Base-by-base conservation (phyloP, 2,888 invertebrate genomes). In the Eumacrocentrus americanus region DNA sequence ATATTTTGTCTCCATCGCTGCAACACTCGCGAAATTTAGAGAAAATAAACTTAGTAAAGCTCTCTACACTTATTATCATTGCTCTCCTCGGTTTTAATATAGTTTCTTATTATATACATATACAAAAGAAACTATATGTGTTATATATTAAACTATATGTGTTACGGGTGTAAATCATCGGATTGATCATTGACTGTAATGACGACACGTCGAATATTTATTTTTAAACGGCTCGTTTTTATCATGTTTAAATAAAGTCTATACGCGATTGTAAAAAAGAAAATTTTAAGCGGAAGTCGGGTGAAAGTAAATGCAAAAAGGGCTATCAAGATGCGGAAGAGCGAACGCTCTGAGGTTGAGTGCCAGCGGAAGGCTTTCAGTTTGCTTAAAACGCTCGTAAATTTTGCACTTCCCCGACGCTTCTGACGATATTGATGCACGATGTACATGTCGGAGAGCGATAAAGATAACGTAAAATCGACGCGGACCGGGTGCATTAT, bases 1-100 rank as follows among this genome's bases (percentile, higher is more conserved):
- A 71, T 70, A 69, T 73, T 72, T 67, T 67, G 59, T 67, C 68
- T 65, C 46, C 59, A 52, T 66, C 5, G 7, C 48, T 60, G 50
- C 16, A 6, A 20, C 55, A 51, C 20, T 29, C 57, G 47, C 50
- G 12, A 25, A 44, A 34, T 44, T 35, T 48, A 18, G 47, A 58
- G 40, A 59, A 54, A 54, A 52, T 52, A 54, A 53, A 62, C 61
- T 64, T 54, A 59, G 56, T 58, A 25, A 40, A 9, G 6, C 11
- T 9, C 2, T 7, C 9, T 16, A 18, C 38, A 9, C 42, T 20
- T 20, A 16, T 16, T 35, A n/a, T 4, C 9, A 4, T 35, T 35
- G 35, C n/a, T 35, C n/a, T 35, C 9, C 9, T 35, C 9, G 9
- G 35, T 7, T 35, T 2, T 35, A n/a, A 2, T 35, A 2, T 4